Base-by-base conservation (phyloP, 2,888 invertebrate species). In the Caenorhabditis macrosperma region DNA sequence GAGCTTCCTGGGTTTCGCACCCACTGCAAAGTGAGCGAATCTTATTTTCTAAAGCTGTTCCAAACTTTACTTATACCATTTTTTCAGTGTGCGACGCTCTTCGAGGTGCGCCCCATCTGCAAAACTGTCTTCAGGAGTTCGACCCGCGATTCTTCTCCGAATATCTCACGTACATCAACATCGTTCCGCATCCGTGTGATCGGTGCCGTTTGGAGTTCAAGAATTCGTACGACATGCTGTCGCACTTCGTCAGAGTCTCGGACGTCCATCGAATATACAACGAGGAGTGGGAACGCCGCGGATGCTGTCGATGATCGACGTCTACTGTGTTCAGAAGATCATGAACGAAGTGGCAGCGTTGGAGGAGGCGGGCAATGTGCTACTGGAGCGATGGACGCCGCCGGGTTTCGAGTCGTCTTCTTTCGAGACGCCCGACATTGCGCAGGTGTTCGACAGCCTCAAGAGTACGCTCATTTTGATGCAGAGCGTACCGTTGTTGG, bases 391-490 rank as follows among this genome's bases (percentile, higher is more conserved):
- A 2, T 20, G 1, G 38, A 10, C 26, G 44, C 7, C 30, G n/a
- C n/a, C n/a, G n/a, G n/a, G n/a, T n/a, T n/a, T n/a, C n/a, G n/a
- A n/a, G n/a, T n/a, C n/a, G 7, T 41, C 41, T 9, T 59, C 59
- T 28, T 57, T 68, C 17, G 59, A 68, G 6, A 20, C 22, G 1
- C 33, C 38, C 12, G 68, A 68, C 24, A 48, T 68, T n/a, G 20
- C 24, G 15, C 46, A 55, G n/a, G 59, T 59, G 22, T 48, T 68
- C 38, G 68, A 68, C 15, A 48, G 48, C 17, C n/a, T 68, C 24
- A 48, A 59, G 17, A 68, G 68, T 15, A 68, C 59, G 24, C 33
- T 57, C 12, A 1, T 48, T 12, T 20, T 68, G 20, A 22, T 48
- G 46, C 35, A 59, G 50, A 33, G 22, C 1, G 50, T 50, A 9